phyloP scores from a whole-genome alignment of 2,113 vertebrate species.

The Mesoclemmys tuberculata region DNA sequence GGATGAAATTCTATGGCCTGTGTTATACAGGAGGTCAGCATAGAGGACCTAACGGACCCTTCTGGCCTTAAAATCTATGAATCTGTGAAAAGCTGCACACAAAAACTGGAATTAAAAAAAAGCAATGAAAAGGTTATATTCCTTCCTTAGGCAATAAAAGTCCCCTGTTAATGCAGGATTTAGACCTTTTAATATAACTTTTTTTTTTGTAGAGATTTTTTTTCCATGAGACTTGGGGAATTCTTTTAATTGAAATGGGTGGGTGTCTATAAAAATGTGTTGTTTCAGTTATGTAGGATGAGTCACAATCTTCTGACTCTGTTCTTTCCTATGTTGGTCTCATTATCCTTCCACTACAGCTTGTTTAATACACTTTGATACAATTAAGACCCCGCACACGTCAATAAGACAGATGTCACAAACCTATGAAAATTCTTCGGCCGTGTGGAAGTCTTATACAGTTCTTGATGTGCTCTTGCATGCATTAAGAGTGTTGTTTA shows the following conservation, averaged over 20 bases:
- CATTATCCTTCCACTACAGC: not conserved
- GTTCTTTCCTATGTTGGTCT: slow-evolving; percentile 39
- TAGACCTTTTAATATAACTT: slow-evolving; percentile 41
- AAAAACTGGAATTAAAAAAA: not conserved
- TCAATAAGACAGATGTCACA: not conserved
- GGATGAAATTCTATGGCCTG: slow-evolving; percentile 21
- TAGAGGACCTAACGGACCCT: not conserved
- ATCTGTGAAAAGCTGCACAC: not conserved
- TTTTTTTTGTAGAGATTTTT: slow-evolving; percentile 6
- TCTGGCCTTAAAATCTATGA: not conserved
- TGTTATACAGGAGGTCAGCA: not conserved
- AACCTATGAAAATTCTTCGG: not conserved
- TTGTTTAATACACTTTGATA: not conserved
- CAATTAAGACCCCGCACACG: not conserved
- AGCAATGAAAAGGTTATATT: not conserved
- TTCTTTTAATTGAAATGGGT: slow-evolving; percentile 62
- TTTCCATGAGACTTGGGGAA: slow-evolving; percentile 14
- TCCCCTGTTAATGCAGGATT: not conserved
- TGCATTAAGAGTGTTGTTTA: not conserved
- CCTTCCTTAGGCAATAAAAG: not conserved
- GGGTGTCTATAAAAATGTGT: slow-evolving; percentile 48
- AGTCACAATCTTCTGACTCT: slow-evolving; percentile 53
- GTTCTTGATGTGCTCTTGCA: not conserved
- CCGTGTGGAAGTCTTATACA: not conserved
- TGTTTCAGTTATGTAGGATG: slow-evolving; percentile 25